phyloP scores from a whole-genome alignment of 2,888 invertebrate species.

The Meganola albula region DNA sequence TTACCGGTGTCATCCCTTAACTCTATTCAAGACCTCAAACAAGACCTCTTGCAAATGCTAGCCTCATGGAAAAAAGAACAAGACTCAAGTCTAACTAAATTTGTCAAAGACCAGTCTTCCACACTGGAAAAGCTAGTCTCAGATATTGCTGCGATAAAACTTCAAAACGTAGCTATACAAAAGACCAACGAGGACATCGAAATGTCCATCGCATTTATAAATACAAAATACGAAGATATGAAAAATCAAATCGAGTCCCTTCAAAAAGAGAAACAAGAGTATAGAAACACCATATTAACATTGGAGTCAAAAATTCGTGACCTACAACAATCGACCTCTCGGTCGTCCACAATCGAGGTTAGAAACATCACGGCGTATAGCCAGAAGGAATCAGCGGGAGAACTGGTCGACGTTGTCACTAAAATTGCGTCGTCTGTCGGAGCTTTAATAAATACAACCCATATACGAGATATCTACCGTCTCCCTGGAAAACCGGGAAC shows the following conservation, averaged over 20 bases:
- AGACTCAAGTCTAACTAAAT: background rate
- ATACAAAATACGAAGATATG: constrained; percentile 1
- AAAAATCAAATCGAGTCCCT: background rate
- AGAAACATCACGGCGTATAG: background rate
- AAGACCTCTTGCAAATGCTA: background rate
- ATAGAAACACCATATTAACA: background rate
- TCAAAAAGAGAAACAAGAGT: background rate
- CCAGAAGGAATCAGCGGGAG: background rate
- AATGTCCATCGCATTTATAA: background rate
- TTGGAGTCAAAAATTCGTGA: background rate
- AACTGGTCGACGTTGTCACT: background rate
- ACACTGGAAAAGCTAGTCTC: background rate
- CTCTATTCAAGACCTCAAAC: background rate
- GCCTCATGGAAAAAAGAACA: background rate
- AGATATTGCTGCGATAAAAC: background rate
- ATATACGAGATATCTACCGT: background rate
- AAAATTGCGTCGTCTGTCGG: background rate
- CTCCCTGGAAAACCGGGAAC: background rate
- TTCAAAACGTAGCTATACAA: constrained; percentile 1
- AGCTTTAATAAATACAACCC: background rate
- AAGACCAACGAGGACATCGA: constrained; percentile 1
- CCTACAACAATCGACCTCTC: background rate
- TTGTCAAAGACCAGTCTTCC: background rate
- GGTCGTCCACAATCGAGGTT: background rate
- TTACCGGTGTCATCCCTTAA: background rate